Conservation (phyloP, 2,797 vertebrate species). For the Chelmon rostratus region DNA sequence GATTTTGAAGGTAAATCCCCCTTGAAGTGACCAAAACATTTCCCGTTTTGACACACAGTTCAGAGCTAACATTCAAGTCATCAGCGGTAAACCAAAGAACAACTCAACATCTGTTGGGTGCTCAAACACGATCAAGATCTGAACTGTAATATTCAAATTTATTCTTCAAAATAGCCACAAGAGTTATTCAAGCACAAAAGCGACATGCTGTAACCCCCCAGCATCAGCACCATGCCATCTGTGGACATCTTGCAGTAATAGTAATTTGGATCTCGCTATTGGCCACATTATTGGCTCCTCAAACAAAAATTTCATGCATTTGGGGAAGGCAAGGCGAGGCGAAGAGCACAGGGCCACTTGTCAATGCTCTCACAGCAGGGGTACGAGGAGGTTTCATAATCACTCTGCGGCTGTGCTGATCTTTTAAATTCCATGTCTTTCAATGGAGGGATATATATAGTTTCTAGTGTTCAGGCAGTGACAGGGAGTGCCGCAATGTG, state of each 20-base stretch:
- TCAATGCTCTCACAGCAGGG: not conserved
- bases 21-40: not conserved
- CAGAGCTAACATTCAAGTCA: slow-evolving; percentile 19
- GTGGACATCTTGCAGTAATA: not conserved
- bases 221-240: not conserved
- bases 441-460: not conserved
- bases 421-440: not conserved
- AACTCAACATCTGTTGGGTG: fast-evolving
- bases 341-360: not conserved
- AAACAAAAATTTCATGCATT: not conserved
- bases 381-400: not conserved
- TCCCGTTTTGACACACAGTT: slow-evolving; percentile 1
- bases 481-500: not conserved
- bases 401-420: no score
- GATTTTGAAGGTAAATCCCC: not conserved
- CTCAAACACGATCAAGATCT: not conserved
- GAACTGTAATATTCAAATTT: not conserved
- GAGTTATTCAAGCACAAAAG: not conserved
- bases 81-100: not conserved
- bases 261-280: not conserved
- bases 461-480: not conserved
- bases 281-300: not conserved
- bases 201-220: not conserved
- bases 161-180: not conserved
- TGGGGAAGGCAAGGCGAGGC: not conserved